Base-by-base conservation (phyloP, 2,888 invertebrate species). In the Argyresthia goedartella region DNA sequence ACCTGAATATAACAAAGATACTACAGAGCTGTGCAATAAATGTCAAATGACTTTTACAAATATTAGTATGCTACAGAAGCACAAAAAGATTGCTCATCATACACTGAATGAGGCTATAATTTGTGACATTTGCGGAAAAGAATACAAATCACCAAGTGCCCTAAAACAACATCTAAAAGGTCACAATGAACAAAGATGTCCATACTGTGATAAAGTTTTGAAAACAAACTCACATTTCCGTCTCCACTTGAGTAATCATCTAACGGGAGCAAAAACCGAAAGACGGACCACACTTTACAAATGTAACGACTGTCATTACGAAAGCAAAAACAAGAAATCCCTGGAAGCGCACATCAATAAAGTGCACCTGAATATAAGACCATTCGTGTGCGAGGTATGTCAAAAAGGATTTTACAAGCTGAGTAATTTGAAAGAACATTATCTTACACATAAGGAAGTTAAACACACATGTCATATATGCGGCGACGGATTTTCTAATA, bases 331-430 rank as follows among this genome's bases (percentile, higher is more conserved):
- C 56, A 76, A 73, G 54, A 56, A 56, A 7, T 68, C 68, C 9
- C 55, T 79, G 8, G 65, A 75, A 52, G 75, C 72, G 0, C 80
- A 80, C 54, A 66, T 65, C 1, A 76, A 79, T 50, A 78, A 73
- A 57, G 54, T 56, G 0, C 79, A 80, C 59, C 61, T 77, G 34
- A 54, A 64, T 33, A 56, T 62, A 3, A 59, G 70, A 44, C 77
- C 78, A 0, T 68, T 64, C 51, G 52, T 60, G 0, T 80, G 80
- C 51, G 48, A 64, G 3, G 56, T 66, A 49, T 80, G 80, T 55
- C 55, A 52, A 13, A 79, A 75, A 68, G 65, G 67, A 0, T 79
- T 77, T 56, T 76, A 67, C 44, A 74, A 70, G 51, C 77, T 71
- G 50, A 73, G 71, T 53, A 69, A 76, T 39, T 57, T 79, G 25